Evolutionary conservation across 2,888 invertebrate species (phyloP).

Genomic region (Ophion ellenae): DNA sequence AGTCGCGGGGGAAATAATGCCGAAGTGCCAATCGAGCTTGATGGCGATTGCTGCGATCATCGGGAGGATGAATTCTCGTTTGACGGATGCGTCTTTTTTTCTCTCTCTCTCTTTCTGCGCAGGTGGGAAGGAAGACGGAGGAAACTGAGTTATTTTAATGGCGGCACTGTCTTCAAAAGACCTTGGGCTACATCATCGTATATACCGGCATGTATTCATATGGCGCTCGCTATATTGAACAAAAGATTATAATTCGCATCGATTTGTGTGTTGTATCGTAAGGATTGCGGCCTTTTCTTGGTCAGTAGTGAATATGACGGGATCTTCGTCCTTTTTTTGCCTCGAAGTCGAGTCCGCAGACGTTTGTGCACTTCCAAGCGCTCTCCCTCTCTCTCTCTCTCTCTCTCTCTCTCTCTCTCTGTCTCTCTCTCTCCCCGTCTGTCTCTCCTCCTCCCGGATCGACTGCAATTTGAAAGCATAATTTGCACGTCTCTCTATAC

Average conservation of each 20-base stretch:
- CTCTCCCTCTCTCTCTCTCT: neutral
- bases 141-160: slow-evolving; percentile 31
- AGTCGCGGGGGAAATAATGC: neutral
- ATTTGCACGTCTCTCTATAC: slow-evolving; percentile 33
- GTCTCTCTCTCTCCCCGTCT: neutral
- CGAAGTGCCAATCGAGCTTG: slow-evolving; percentile 27
- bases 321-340: slow-evolving; percentile 2
- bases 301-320: slow-evolving; percentile 8
- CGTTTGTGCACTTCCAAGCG: neutral
- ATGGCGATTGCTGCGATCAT: slow-evolving; percentile 12
- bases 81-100: neutral
- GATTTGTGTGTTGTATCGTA: slow-evolving; percentile 7
- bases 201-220: neutral
- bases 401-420: neutral
- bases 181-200: slow-evolving; percentile 20
- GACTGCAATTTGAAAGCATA: slow-evolving; percentile 37
- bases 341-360: neutral
- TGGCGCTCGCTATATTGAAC: slow-evolving; percentile 13
- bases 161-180: slow-evolving; percentile 13
- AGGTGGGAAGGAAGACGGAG: slow-evolving; percentile 24
- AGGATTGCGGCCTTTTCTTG: slow-evolving; percentile 3
- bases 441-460: slow-evolving; percentile 10
- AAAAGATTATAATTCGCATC: slow-evolving; percentile 28
- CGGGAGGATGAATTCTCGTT: slow-evolving; percentile 30
- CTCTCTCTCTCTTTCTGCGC: neutral